Conservation (phyloP, 1,140 invertebrate species). For the Drosophila varians region DNA sequence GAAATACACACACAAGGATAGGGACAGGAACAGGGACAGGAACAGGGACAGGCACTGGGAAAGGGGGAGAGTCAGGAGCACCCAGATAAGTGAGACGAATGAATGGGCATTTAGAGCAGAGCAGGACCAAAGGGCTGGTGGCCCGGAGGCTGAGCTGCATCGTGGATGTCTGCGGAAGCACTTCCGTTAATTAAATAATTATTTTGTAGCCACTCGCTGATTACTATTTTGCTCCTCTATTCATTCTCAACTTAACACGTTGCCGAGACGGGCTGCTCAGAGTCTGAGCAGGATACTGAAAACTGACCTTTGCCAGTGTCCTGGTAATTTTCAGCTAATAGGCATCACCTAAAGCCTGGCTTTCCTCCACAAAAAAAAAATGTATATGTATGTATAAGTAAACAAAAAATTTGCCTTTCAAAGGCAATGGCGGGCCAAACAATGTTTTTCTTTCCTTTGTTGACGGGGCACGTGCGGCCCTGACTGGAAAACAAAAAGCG, state of each 20-base stretch:
- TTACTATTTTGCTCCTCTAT: constrained; percentile 64
- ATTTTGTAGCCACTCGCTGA: constrained; percentile 79
- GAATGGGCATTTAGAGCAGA: constrained; percentile 65
- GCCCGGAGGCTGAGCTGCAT: constrained; percentile 3
- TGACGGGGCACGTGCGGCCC: constrained; percentile 30
- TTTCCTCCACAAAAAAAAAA: background rate
- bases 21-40: constrained; percentile 20
- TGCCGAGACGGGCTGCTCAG: background rate
- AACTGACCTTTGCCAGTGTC: constrained; percentile 20
- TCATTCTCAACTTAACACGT: constrained; percentile 65
- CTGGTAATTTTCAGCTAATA: constrained; percentile 29
- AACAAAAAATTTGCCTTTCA: constrained; percentile 19
- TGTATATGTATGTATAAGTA: background rate
- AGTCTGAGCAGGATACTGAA: constrained; percentile 1
- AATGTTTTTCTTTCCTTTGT: constrained; percentile 23
- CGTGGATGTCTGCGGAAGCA: constrained; percentile 41
- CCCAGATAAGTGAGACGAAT: constrained; percentile 74
- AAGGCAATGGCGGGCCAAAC: background rate
- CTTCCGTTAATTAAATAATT: constrained; percentile 82
- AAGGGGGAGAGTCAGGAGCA: no score
- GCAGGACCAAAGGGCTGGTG: background rate
- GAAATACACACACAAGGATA: background rate
- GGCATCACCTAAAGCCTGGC: constrained; percentile 15
- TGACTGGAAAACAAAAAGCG: constrained; percentile 25
- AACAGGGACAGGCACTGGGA: constrained; percentile 17